Evolutionary conservation across 2,888 invertebrate species (phyloP), one percentile per base, ranked within the genome.

Genomic region (Seira sanloemensis): DNA sequence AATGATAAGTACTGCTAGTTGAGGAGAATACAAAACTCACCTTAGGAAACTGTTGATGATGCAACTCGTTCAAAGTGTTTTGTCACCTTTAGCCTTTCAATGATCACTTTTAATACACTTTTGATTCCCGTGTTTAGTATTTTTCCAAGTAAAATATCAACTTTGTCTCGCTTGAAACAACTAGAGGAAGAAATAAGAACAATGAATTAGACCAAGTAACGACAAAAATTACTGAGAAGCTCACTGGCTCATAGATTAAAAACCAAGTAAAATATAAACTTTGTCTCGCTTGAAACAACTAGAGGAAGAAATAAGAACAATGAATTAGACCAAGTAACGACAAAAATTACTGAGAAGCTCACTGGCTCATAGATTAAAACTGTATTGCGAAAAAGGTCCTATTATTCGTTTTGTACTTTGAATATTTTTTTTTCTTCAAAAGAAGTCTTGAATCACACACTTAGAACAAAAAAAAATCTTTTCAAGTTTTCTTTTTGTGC

Each of bases 371-470:
- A n/a, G n/a, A n/a, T n/a, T n/a, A n/a, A n/a, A n/a, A n/a, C n/a
- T n/a, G n/a, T n/a, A n/a, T n/a, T n/a, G n/a, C n/a, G n/a, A n/a
- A 18, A 50, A n/a, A 7, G 50, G 2, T 50, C 50, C 2, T 50
- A 50, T n/a, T 7, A 50, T 7, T 50, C n/a, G 50, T 50, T 50
- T 50, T 50, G 2, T 50, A 50, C 12, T 37, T 12, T 12, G 37
- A 50, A 50, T 50, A n/a, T n/a, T n/a, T n/a, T n/a, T n/a, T n/a
- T n/a, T n/a, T n/a, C n/a, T n/a, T n/a, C n/a, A n/a, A 50, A 50
- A 50, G n/a, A 50, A 50, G 50, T 50, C 50, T 50, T 50, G 50
- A 50, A 50, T 50, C 50, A 50, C 50, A n/a, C 50, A 50, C 50
- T 50, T 50, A n/a, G 50, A 50, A 50, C 50, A 50, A 50, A 50